Base-by-base conservation (phyloP, 2,113 vertebrate species). In the Prolemur simus region DNA sequence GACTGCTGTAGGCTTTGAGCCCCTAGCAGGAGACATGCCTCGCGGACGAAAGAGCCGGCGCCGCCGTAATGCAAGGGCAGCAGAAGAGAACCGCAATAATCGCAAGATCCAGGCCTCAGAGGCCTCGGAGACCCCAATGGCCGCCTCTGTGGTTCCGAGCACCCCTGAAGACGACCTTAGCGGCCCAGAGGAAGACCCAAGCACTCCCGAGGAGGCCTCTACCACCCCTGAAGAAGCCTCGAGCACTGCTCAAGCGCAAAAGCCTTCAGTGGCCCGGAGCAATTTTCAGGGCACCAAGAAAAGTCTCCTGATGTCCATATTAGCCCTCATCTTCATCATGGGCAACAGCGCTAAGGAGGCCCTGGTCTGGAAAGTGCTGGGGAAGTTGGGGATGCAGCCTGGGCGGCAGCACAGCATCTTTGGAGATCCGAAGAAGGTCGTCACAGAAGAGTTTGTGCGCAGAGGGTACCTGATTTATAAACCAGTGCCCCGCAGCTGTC, bases 281-380 rank as follows among this genome's bases (percentile, higher is more conserved):
- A 97, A 71, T 95, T 97, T 97, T 90, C 97, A 97, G 81, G 97
- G 97, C 58, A 97, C 97, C 76, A 97, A 97, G 95, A 97, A 97
- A 94, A 97, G 97, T 94, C 96, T 97, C 58, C 96, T 97, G 77
- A 97, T 97, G 96, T 97, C 96, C 71, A 95, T 97, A 94, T 94
- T 97, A 95, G 97, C 97, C 13, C 97, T 97, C 81, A 97, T 97
- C 81, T 97, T 97, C 93, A 97, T 97, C 82, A 97, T 97, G 97
- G 97, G 96, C 71, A 97, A 96, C 93, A 97, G 96, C 52, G 97
- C 95, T 76, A 97, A 97, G 76, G 97, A 97, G 71, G 96, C 96
- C 45, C 88, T 97, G 76, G 96, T 97, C 76, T 97, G 97, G 96
- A 97, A 97, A 96, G 97, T 97, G 95, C 96, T 97, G 77, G 96